These are phyloP conservation scores for Oryzaephilus surinamensis DNA, from an alignment of 1,140 invertebrate genomes.

Conservation along the genomic window DNA sequence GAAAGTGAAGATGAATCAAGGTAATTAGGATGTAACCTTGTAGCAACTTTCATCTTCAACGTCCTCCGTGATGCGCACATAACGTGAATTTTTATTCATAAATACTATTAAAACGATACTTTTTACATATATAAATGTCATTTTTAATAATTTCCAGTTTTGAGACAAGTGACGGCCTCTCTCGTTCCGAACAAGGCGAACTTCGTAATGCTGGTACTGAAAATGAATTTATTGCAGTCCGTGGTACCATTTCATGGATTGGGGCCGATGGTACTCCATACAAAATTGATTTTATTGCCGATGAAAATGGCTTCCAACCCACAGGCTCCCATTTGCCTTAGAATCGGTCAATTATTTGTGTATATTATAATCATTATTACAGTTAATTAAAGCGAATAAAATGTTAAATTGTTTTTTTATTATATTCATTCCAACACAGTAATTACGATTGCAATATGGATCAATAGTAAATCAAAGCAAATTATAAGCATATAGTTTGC, in stretches of 20 bases:
- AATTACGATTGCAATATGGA: too few relatives aligned
- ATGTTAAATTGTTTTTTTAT: too few relatives aligned
- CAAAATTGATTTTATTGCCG: constrained; percentile 31
- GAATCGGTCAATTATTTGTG: too few relatives aligned
- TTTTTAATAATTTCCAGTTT: neutral
- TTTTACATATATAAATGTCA: neutral
- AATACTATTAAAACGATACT: neutral
- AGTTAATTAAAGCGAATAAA: too few relatives aligned
- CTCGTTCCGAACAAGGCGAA: constrained; percentile 42
- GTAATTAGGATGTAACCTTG: constrained; percentile 20
- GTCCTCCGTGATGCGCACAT: constrained; percentile 2
- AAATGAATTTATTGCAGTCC: constrained; percentile 46
- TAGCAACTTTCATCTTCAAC: constrained; percentile 13
- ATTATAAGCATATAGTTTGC: too few relatives aligned
- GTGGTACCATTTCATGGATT: constrained; percentile 60
- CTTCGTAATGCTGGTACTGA: constrained; percentile 46
- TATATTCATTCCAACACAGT: too few relatives aligned
- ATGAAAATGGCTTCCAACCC: constrained; percentile 36
- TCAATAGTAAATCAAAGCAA: too few relatives aligned
- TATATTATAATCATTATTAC: too few relatives aligned
- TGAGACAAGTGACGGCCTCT: constrained; percentile 51
- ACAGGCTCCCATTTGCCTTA: constrained; percentile 23
- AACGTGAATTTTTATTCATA: neutral
- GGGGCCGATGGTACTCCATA: constrained; percentile 55
- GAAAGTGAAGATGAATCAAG: constrained; percentile 20